Percentiles rank a stretch among this genome's conserved stretches.
Conservation (phyloP, 2,888 invertebrate species). For the Philhelius pedissequus region DNA sequence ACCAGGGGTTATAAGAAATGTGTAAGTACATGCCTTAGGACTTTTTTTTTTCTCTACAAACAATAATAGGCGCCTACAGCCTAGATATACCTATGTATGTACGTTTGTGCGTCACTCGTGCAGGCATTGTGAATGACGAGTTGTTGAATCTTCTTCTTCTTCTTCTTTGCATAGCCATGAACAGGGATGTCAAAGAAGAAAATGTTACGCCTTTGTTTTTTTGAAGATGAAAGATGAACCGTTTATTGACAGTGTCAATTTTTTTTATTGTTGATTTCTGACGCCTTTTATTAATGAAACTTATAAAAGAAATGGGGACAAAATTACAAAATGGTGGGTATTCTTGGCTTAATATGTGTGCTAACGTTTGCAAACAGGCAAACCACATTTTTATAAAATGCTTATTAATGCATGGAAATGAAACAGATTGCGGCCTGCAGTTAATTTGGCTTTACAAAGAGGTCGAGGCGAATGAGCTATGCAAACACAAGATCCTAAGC, state of each 20-base stretch:
- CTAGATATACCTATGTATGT: too few species aligned
- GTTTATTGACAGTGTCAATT: background rate
- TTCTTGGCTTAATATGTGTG: too few species aligned
- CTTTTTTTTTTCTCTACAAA: background rate
- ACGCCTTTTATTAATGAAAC: background rate
- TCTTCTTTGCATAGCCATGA: background rate
- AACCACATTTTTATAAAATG: too few species aligned
- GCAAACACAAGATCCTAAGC: too few species aligned
- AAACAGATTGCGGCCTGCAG: too few species aligned
- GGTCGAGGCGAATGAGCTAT: too few species aligned
- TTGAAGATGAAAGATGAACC: background rate
- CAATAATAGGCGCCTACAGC: background rate
- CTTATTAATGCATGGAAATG: too few species aligned
- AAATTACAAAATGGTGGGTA: too few species aligned
- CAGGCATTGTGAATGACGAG: background rate
- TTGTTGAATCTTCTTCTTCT: conserved; percentile 5
- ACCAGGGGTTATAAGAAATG: conserved; percentile 15
- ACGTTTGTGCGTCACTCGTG: background rate
- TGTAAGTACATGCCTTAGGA: conserved; percentile 33
- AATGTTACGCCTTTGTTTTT: background rate
- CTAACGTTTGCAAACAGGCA: too few species aligned
- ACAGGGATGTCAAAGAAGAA: background rate
- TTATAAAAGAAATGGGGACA: too few species aligned
- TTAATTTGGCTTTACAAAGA: too few species aligned
- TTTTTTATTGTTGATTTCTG: background rate